A percentile compares a stretch with the other conserved stretches of the same genome.
Conservation (phyloP, 2,113 vertebrate genomes). For the Zosterops pallidus region DNA sequence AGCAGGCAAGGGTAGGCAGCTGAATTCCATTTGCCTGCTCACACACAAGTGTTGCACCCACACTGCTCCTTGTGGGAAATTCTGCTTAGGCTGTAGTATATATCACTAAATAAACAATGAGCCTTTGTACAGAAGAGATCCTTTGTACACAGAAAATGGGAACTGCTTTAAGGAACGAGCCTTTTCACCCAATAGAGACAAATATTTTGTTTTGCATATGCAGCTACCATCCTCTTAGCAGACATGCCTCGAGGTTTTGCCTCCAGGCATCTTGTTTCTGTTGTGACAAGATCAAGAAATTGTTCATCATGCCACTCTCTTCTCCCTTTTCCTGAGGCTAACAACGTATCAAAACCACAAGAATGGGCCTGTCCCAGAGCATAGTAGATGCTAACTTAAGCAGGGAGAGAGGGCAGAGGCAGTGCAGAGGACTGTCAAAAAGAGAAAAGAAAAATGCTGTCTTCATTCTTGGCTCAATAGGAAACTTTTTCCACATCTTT, state of each 20-base stretch:
- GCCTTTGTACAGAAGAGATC: neutral
- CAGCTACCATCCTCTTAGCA: neutral
- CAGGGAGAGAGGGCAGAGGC: neutral
- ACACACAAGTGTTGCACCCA: neutral
- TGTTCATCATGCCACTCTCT: neutral
- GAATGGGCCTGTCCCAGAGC: neutral
- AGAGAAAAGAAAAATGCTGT: neutral
- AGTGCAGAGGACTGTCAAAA: neutral
- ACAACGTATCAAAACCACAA: neutral
- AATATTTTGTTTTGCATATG: neutral
- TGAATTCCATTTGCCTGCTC: neutral
- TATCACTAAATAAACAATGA: neutral
- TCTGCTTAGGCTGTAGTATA: neutral
- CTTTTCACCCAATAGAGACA: neutral
- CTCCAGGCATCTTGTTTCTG: neutral
- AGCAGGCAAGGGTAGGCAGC: neutral
- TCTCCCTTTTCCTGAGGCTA: neutral
- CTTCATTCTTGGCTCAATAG: neutral
- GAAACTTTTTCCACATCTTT: neutral
- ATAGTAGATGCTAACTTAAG: neutral
- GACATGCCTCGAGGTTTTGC: neutral
- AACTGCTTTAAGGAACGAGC: neutral
- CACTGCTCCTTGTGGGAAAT: neutral
- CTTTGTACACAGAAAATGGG: neutral
- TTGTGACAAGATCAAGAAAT: neutral